Base-by-base conservation (phyloP, 2,888 invertebrate genomes). In the Andrena fulva region DNA sequence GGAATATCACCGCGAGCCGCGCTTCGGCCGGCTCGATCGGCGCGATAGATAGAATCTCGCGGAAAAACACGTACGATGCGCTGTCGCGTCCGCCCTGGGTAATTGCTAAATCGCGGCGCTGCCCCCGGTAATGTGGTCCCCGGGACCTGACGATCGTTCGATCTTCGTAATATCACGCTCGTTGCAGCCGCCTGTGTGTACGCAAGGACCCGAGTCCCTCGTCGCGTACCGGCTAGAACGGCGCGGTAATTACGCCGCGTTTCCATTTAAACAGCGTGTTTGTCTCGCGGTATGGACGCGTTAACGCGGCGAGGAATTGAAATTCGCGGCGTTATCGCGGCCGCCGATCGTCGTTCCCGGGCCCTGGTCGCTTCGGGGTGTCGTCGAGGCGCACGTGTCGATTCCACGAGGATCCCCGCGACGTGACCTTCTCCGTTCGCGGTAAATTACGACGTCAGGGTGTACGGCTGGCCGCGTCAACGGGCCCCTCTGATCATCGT, bases 381-480 rank as follows among this genome's bases (percentile, higher is more conserved):
- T 62, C 73, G 68, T 52, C 54, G 64, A 50, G 31, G 33, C 84
- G 68, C 78, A 72, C 75, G 75, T 80, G 83, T 80, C 81, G 87
- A 87, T 85, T 73, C 66, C 78, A 60, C 76, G 79, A 67, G 64
- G 69, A 76, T 54, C 69, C 62, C 10, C 29, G 35, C 27, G 52
- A 31, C 16, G 33, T 60, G 77, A 84, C 72, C 82, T 79, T 78
- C 63, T 50, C 59, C 29, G 27, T 69, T 71, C 76, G 70, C 67
- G 84, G 73, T 70, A 85, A 87, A 87, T 87, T 87, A 85, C 83
- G 67, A 78, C 70, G 74, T 72, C 68, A 42, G 52, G 60, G 73
- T 62, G 66, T 29, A 54, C 35, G 50, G 50, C 27, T 50, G n/a
- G 8, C 29, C 48, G 71, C 56, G 74, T 74, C 68, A 52, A 59